Conservation (phyloP, 2,888 invertebrate genomes). For the Melolontha melolontha region DNA sequence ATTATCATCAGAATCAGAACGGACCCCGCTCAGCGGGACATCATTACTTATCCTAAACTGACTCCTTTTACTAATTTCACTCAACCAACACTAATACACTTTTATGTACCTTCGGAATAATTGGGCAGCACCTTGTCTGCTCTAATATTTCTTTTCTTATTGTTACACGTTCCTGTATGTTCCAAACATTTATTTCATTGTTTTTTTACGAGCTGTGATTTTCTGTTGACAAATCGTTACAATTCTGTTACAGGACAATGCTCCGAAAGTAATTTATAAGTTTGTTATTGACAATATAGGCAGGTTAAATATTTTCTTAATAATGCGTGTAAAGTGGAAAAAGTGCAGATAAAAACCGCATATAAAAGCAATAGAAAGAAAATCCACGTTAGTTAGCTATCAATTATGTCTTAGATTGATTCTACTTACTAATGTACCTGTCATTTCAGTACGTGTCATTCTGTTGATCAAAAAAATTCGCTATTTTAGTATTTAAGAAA, state of each 20-base stretch:
- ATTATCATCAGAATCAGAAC: slow-evolving; percentile 55
- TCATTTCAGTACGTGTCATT: no score
- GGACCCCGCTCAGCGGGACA: slow-evolving; percentile 59
- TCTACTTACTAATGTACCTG: no score
- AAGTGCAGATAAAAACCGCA: not conserved
- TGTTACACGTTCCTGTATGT: slow-evolving; percentile 23
- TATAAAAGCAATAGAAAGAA: not conserved
- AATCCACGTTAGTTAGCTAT: no score
- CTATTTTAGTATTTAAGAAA: no score
- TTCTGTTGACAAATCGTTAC: slow-evolving; percentile 31
- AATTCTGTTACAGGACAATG: slow-evolving; percentile 9
- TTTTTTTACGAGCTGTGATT: slow-evolving; percentile 4
- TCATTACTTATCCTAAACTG: slow-evolving; percentile 66
- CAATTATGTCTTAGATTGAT: no score
- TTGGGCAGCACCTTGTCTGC: slow-evolving; percentile 30
- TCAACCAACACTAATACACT: slow-evolving; percentile 63
- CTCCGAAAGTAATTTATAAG: slow-evolving; percentile 1
- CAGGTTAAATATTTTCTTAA: not conserved
- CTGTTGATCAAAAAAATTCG: no score
- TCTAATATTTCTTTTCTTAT: slow-evolving; percentile 16
- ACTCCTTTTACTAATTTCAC: slow-evolving; percentile 61
- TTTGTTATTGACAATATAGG: not conserved
- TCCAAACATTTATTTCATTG: not conserved
- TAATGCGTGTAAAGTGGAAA: not conserved
- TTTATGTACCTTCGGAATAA: slow-evolving; percentile 51